A percentile compares a stretch with the other conserved stretches of the same genome.
These are phyloP conservation scores for Sylvilagus bachmani DNA, from an alignment of 2,113 vertebrate genomes.

Conservation along the genomic window DNA sequence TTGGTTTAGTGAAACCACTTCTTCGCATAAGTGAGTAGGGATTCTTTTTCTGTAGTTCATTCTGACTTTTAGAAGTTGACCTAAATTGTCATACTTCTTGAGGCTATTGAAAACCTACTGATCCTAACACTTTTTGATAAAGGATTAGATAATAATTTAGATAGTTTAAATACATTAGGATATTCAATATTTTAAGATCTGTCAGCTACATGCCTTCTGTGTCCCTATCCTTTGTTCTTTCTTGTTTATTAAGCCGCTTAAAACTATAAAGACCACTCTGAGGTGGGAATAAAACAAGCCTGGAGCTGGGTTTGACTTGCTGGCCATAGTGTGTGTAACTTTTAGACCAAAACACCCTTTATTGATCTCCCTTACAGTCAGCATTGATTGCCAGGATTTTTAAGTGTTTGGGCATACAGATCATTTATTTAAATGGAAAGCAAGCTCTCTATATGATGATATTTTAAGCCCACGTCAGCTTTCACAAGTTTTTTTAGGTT, in stretches of 20 bases:
- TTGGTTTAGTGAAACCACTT: conserved; percentile 10
- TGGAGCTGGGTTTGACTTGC: not conserved
- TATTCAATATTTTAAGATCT: not conserved
- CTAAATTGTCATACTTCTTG: not conserved
- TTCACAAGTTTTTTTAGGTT: not conserved
- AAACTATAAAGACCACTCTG: not conserved
- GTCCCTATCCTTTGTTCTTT: not conserved
- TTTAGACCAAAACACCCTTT: not conserved
- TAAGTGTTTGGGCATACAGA: not conserved
- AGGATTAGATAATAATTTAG: not conserved
- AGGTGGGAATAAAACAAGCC: not conserved
- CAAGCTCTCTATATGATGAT: not conserved
- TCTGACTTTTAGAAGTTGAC: not conserved
- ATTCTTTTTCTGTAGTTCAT: not conserved
- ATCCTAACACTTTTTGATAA: not conserved
- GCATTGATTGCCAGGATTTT: not conserved
- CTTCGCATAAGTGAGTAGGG: not conserved
- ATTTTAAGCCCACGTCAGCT: not conserved
- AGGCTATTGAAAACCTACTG: not conserved
- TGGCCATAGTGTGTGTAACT: not conserved
- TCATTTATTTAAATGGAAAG: not conserved
- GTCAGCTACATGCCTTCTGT: not conserved
- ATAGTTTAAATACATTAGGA: not conserved
- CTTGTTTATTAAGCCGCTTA: conserved; percentile 11
- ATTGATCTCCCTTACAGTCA: not conserved